Evolutionary conservation across 2,888 invertebrate species (phyloP).

Genomic region (Ditula angustiorana): DNA sequence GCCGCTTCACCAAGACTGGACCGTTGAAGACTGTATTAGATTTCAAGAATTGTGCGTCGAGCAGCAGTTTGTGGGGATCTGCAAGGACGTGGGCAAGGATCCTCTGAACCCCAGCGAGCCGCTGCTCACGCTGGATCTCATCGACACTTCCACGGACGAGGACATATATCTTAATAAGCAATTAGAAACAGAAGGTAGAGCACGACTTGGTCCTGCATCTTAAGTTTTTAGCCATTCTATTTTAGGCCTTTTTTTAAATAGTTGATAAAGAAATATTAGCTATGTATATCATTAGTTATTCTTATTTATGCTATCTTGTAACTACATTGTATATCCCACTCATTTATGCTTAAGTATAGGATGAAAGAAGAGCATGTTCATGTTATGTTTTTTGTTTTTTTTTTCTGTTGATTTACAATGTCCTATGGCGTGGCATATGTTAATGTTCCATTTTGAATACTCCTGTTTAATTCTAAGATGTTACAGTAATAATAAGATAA

Average conservation of each 20-base stretch:
- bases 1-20: constrained; percentile 88
- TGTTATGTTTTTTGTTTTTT: constrained; percentile 34
- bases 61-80: constrained; percentile 88
- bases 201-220: constrained; percentile 68
- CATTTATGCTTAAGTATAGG: constrained; percentile 25
- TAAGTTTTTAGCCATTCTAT: constrained; percentile 29
- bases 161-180: constrained; percentile 89
- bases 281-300: constrained; percentile 27
- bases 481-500: constrained; percentile 7
- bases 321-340: constrained; percentile 18
- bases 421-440: constrained; percentile 1
- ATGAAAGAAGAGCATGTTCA: constrained; percentile 34
- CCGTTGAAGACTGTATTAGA: constrained; percentile 89
- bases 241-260: constrained; percentile 1
- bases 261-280: constrained; percentile 11
- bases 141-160: constrained; percentile 88
- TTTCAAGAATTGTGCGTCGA: constrained; percentile 90
- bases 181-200: constrained; percentile 87
- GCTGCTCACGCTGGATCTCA: constrained; percentile 87
- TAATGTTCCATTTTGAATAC: constrained; percentile 9
- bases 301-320: constrained; percentile 36
- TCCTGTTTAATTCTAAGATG: constrained; percentile 9
- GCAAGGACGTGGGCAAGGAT: constrained; percentile 87
- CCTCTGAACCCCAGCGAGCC: constrained; percentile 86
- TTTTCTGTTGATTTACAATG: constrained; percentile 28